Conservation (phyloP, 2,113 vertebrate species). For the Pterocles burchelli region DNA sequence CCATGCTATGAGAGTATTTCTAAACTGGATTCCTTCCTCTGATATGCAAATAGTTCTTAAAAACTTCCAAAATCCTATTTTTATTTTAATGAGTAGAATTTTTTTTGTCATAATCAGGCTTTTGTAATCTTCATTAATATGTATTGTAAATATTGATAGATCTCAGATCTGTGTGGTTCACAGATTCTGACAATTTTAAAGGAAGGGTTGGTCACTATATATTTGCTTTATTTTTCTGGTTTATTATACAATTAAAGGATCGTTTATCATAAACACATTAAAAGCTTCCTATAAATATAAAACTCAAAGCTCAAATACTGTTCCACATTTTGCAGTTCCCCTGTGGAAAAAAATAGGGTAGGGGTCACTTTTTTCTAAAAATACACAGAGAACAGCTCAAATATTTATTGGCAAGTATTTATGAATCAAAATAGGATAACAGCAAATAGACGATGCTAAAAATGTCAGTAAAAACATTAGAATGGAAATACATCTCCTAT, state of each 20-base stretch:
- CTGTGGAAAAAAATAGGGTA: not conserved
- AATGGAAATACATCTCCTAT: conserved; percentile 15
- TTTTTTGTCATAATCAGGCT: not conserved
- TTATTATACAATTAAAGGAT: not conserved
- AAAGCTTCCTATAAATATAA: not conserved
- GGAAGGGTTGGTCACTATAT: not conserved
- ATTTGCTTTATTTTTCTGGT: not conserved
- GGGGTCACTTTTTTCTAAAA: conserved; percentile 57
- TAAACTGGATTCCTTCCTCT: not conserved
- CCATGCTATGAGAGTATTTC: not conserved
- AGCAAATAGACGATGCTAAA: conserved; percentile 17
- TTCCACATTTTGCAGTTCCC: not conserved
- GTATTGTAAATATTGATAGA: not conserved
- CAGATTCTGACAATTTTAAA: not conserved
- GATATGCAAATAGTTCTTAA: not conserved
- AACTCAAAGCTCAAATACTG: not conserved
- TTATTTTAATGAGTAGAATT: not conserved
- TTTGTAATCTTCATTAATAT: not conserved
- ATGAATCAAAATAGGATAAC: conserved; percentile 16
- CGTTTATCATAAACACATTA: not conserved
- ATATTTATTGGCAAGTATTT: conserved; percentile 51
- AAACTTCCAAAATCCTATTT: not conserved
- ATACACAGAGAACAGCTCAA: conserved; percentile 33
- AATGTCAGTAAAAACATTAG: conserved; percentile 6
- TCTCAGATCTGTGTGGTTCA: not conserved